phyloP scores from a whole-genome alignment of 1,140 invertebrate species.

The Atta cephalotes region DNA sequence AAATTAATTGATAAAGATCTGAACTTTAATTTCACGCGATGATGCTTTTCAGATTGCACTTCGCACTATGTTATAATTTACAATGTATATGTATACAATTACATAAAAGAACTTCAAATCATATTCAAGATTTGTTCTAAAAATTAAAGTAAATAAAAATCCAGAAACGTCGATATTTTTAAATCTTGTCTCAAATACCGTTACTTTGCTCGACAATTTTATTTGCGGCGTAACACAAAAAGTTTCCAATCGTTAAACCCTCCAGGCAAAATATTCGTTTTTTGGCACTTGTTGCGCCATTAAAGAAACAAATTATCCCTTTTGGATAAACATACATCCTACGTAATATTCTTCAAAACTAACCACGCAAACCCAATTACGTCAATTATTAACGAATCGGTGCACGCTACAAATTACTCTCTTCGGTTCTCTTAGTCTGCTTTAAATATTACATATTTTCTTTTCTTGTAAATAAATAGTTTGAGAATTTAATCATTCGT shows the following conservation, averaged over 20 bases:
- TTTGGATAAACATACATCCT: not conserved
- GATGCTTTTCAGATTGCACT: not conserved
- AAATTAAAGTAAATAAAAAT: not conserved
- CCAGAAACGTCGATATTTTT: not conserved
- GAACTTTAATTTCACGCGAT: constrained; percentile 25
- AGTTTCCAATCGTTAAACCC: not conserved
- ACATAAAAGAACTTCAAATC: not conserved
- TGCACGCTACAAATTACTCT: constrained; percentile 4
- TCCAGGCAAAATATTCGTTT: not conserved
- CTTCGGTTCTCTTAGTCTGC: not conserved
- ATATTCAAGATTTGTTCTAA: not conserved
- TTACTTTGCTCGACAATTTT: not conserved
- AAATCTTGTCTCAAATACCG: not conserved
- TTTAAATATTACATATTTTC: not conserved
- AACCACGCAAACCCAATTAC: constrained; percentile 12
- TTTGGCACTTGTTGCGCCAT: not conserved
- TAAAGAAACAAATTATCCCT: not conserved
- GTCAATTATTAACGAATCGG: constrained; percentile 7
- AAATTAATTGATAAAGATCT: constrained; percentile 1
- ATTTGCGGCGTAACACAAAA: not conserved
- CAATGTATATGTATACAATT: not conserved
- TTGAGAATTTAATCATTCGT: not conserved
- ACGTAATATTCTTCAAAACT: constrained; percentile 4
- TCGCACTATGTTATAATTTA: not conserved
- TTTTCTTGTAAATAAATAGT: not conserved